Evolutionary conservation across 2,888 invertebrate species (phyloP).

Genomic region (Neoaliturus tenellus): DNA sequence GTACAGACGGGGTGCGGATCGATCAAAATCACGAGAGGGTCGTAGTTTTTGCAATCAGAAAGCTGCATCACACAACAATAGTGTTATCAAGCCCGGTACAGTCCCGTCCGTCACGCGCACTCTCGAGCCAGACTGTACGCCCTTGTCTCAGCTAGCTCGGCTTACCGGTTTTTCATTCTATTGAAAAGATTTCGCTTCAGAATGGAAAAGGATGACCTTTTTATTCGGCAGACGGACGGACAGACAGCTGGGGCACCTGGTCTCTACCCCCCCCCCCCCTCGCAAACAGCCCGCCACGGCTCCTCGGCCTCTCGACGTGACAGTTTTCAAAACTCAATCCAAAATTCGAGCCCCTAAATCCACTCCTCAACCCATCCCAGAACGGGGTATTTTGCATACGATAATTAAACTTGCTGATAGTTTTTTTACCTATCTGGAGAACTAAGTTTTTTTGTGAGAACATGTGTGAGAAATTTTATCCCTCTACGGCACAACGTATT

Average conservation of each 20-base stretch:
- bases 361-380: too few relatives aligned
- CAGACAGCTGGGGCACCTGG: slow-evolving; percentile 53
- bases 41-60: slow-evolving; percentile 50
- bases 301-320: slow-evolving; percentile 28
- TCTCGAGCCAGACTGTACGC: slow-evolving; percentile 45
- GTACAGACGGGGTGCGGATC: background rate
- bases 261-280: background rate
- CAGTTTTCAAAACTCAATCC: slow-evolving; percentile 35
- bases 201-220: slow-evolving; percentile 58
- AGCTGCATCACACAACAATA: slow-evolving; percentile 50
- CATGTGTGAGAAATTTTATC: too few relatives aligned
- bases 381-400: background rate
- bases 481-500: too few relatives aligned
- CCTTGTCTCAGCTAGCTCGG: slow-evolving; percentile 54
- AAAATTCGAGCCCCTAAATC: background rate
- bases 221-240: slow-evolving; percentile 55
- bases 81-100: slow-evolving; percentile 48
- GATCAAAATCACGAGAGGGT: slow-evolving; percentile 45
- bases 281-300: slow-evolving; percentile 24
- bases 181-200: slow-evolving; percentile 57
- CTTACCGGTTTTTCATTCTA: slow-evolving; percentile 57
- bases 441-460: background rate
- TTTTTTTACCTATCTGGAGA: too few relatives aligned
- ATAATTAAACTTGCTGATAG: background rate
- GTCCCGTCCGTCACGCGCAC: background rate